Evolutionary conservation across 2,888 invertebrate species (phyloP).

Genomic region (Hyppa rectilinea): DNA sequence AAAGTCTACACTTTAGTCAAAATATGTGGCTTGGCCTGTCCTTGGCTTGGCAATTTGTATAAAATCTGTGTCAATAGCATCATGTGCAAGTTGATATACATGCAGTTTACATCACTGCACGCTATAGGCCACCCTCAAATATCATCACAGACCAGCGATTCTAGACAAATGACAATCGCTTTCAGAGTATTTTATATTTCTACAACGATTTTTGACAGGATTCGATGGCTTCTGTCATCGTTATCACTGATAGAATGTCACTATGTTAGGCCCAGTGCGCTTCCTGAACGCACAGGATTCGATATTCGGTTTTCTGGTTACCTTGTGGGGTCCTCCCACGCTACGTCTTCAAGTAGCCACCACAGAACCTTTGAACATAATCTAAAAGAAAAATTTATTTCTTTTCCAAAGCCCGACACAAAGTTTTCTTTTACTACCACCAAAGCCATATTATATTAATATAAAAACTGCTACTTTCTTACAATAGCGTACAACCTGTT

Average conservation of each 20-base stretch:
- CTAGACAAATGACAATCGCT: background rate
- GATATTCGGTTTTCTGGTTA: background rate
- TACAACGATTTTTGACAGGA: background rate
- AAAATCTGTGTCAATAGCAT: no score
- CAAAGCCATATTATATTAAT: conserved; percentile 9
- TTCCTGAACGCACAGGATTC: background rate
- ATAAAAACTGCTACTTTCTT: background rate
- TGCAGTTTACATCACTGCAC: no score
- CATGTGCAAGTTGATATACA: no score
- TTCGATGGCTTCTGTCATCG: background rate
- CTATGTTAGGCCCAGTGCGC: no score
- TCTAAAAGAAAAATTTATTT: background rate
- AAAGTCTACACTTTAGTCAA: no score
- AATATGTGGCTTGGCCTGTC: no score
- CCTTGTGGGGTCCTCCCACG: no score
- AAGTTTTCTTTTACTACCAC: background rate
- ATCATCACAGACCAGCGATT: background rate
- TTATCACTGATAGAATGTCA: background rate
- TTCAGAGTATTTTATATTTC: background rate
- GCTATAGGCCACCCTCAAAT: background rate
- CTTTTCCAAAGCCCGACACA: background rate
- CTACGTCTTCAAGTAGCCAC: background rate
- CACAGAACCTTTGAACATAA: background rate
- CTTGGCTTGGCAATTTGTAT: no score
- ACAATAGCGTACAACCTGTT: conserved; percentile 7